phyloP scores from a whole-genome alignment of 1,140 invertebrate species.

The Drosophila serrata region DNA sequence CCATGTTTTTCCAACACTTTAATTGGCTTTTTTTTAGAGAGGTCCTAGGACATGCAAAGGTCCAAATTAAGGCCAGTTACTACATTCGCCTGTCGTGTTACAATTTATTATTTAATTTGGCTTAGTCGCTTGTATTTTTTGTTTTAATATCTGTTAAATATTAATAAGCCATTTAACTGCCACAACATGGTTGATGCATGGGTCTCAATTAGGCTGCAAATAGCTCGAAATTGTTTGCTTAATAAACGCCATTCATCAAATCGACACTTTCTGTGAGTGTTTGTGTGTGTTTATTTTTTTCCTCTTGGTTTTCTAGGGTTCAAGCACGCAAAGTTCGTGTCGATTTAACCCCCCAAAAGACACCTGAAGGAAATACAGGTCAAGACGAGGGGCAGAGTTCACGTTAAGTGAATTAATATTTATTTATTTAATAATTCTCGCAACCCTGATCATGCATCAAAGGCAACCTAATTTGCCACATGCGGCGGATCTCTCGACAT shows the following conservation, averaged over 20 bases:
- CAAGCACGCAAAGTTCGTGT: constrained; percentile 61
- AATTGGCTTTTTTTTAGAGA: constrained; percentile 5
- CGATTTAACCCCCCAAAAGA: constrained; percentile 50
- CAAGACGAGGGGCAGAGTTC: constrained; percentile 18
- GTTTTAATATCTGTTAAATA: constrained; percentile 65
- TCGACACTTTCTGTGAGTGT: constrained; percentile 65
- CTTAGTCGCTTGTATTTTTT: background rate
- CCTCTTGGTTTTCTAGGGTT: background rate
- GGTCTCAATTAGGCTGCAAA: constrained; percentile 72
- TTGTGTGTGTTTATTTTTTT: background rate
- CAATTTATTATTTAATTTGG: constrained; percentile 22
- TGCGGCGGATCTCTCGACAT: constrained; percentile 64
- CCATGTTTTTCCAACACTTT: constrained; percentile 57
- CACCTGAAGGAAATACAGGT: constrained; percentile 26
- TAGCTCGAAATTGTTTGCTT: constrained; percentile 79
- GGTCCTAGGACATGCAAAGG: constrained; percentile 43
- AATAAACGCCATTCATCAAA: constrained; percentile 81
- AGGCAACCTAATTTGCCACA: constrained; percentile 75
- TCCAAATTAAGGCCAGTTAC: constrained; percentile 58
- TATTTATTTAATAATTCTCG: constrained; percentile 12
- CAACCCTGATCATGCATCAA: constrained; percentile 50
- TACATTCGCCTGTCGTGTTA: constrained; percentile 40
- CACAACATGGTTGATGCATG: constrained; percentile 76
- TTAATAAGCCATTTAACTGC: constrained; percentile 79
- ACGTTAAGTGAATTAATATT: constrained; percentile 20